Evolutionary conservation across 2,888 invertebrate species (phyloP), one percentile per base, ranked within the genome.

Genomic region (Oscheius sp.): DNA sequence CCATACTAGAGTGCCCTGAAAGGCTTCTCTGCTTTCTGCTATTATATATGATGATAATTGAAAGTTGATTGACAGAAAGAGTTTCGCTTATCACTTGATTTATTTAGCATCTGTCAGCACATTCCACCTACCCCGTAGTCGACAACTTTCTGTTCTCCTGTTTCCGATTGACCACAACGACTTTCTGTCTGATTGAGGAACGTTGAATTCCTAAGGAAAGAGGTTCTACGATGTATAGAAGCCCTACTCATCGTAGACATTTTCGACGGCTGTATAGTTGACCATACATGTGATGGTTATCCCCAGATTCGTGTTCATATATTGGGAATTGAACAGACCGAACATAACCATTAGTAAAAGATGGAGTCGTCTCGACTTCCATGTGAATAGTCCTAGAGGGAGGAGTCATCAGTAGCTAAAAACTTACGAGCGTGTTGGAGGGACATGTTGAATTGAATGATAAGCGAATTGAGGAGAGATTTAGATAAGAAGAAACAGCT

Each of bases 261-360:
- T 36, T 14, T 59, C 59, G 2, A 77, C 66, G 1, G 75, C 79
- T 1, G 78, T 77, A 12, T 73, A 71, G 64, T 77, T 77, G 14
- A 80, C 77, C 78, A 77, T 77, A 41, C 78, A 77, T 14, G 79
- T 80, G 69, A 77, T 80, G 1, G 79, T 70, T 8, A 77, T 61
- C 4, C 74, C 74, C 41, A 77, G 67, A 51, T 77, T 79, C 9
- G 73, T 77, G 32, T 80, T 67, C 75, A 77, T 77, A 61, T 70
- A 77, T n/a, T 74, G 70, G 2, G 71, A 54, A 30, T 54, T 66
- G 62, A 77, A 79, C 8, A 74, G 75, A n/a, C 78, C 78, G 36
- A 80, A 51, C 79, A 80, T 80, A 33, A 77, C 67, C 36, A 77
- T 64, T 14, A 77, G 17, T n/a, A 77, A 50, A 4, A 79, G 67